Conservation (phyloP, 2,888 invertebrate genomes). For the Mesorhabditis sp. region DNA sequence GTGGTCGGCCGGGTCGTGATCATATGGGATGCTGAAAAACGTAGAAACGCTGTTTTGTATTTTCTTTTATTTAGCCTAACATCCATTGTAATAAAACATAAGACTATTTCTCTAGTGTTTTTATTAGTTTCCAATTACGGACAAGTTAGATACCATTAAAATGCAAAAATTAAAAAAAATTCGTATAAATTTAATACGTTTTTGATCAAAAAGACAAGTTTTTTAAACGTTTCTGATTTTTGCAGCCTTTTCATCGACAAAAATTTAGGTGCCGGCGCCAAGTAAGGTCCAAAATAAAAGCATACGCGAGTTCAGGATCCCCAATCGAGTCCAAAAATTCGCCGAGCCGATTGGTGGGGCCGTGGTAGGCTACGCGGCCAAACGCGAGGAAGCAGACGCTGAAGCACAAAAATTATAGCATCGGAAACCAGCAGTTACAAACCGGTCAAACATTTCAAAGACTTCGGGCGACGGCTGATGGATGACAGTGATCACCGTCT, state of each 20-base stretch:
- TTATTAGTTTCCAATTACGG: too few relatives aligned
- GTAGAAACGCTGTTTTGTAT: too few relatives aligned
- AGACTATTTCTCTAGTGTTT: too few relatives aligned
- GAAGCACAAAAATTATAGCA: conserved; percentile 10
- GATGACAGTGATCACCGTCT: conserved; percentile 85
- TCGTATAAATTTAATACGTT: too few relatives aligned
- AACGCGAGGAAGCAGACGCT: conserved; percentile 49
- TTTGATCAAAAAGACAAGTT: too few relatives aligned
- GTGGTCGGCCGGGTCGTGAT: background rate
- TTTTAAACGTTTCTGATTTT: too few relatives aligned
- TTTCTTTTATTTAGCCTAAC: too few relatives aligned
- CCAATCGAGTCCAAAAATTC: conserved; percentile 31
- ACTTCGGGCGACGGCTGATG: conserved; percentile 88
- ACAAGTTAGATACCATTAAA: too few relatives aligned
- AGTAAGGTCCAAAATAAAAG: background rate
- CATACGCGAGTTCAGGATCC: conserved; percentile 9
- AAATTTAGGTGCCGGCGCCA: too few relatives aligned
- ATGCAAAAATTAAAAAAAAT: too few relatives aligned
- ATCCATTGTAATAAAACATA: too few relatives aligned
- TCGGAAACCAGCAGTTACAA: conserved; percentile 14
- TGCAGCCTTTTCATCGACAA: too few relatives aligned
- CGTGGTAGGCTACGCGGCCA: conserved; percentile 44
- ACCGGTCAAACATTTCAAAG: conserved; percentile 80
- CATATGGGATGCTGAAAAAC: background rate
- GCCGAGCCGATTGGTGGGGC: conserved; percentile 31